Conservation (phyloP, 2,113 vertebrate genomes). For the Odontophorus gujanensis region DNA sequence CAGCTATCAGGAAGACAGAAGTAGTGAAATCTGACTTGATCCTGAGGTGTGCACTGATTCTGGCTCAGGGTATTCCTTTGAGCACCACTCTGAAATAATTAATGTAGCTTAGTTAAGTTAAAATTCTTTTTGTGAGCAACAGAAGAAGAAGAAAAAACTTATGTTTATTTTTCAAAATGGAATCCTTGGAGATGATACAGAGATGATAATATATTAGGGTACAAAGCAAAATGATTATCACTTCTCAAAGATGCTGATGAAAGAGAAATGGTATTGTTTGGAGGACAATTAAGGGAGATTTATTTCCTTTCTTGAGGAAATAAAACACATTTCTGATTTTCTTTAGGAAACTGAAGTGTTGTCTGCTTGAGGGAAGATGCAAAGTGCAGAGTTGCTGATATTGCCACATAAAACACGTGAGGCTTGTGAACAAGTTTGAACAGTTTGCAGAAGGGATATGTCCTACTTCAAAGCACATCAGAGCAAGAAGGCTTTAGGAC, state of each 20-base stretch:
- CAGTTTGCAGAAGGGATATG: not conserved
- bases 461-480: not conserved
- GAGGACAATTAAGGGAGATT: too few relatives aligned
- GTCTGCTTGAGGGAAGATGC: not conserved
- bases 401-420: not conserved
- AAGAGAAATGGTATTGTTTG: not conserved
- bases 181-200: not conserved
- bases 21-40: not conserved
- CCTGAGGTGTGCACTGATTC: accelerated
- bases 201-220: not conserved
- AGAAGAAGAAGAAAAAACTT: not conserved
- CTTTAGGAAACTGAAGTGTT: not conserved
- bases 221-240: not conserved
- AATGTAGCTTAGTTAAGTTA: not conserved
- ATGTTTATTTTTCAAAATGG: not conserved
- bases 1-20: not conserved
- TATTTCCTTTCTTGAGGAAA: too few relatives aligned
- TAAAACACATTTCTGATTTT: too few relatives aligned
- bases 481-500: not conserved
- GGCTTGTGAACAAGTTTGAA: not conserved
- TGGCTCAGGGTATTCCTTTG: not conserved
- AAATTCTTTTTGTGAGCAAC: not conserved
- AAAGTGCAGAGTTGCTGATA: not conserved
- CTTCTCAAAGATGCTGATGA: not conserved
- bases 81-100: not conserved